Base-by-base conservation (phyloP, 2,797 vertebrate species). In the Eutrigla gurnardus region DNA sequence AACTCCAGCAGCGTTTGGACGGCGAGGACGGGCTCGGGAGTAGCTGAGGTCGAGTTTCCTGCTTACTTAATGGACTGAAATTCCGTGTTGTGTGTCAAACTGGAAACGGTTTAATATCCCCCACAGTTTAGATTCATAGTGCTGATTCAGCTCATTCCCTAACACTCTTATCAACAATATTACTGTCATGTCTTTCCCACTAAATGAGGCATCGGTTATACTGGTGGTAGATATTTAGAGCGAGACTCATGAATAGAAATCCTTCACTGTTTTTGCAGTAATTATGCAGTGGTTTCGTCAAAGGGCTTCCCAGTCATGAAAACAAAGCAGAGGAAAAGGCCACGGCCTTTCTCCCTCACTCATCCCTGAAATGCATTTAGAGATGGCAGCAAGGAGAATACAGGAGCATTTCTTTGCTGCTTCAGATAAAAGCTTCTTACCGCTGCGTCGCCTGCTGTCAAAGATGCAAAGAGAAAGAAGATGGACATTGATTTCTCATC, bases 401-500 rank as follows among this genome's bases (percentile, higher is more conserved):
- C 63, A 57, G 8, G 5, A 57, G 25, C 61, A 46, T 57, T 64
- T 54, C 64, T 80, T 35, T 78, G 59, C 37, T 62, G 52, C 37
- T 73, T 61, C 59, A 74, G 60, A 77, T 78, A 73, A 82, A 85
- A 79, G 73, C 63, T 50, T 84, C 17, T 63, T 35, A 32, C 43
- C 2, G 59, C 75, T 65, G 76, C 52, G 75, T 42, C 14, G 8
- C 55, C 68, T 55, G 73, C 68, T 75, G 73, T 74, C 72, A 73
- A 72, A 88, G 78, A 75, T 43, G 39, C 49, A 71, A 54, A 72
- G 46, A 83, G 58, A 70, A n/a, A 67, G 66, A 73, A 72, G 81
- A 81, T 64, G 77, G 84, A 76, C 76, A 84, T 74, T 72, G 81
- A 89, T 86, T 89, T 75, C 50, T 68, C 2, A 4, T 47, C 58